These are phyloP conservation scores for Melanotaenia duboulayi DNA, from an alignment of 2,113 vertebrate genomes.

Conservation along the genomic window DNA sequence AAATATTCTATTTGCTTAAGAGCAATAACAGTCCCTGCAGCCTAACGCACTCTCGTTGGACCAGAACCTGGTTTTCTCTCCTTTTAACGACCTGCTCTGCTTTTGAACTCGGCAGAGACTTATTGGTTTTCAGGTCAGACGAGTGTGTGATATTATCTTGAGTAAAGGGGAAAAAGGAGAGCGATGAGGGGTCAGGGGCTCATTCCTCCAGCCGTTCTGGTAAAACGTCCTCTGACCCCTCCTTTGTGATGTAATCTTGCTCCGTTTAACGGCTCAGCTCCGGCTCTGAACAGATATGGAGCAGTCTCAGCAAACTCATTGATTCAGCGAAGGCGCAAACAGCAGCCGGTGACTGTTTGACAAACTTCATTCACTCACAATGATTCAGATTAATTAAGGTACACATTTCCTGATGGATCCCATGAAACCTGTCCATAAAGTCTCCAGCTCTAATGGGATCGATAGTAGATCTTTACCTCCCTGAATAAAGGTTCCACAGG, in stretches of 20 bases:
- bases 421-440: slow-evolving; percentile 52
- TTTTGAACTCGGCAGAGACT: slow-evolving; percentile 66
- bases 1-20: slow-evolving; percentile 73
- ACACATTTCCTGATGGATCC: slow-evolving; percentile 36
- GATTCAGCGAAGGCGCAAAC: slow-evolving; percentile 38
- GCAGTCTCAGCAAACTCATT: slow-evolving; percentile 45
- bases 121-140: slow-evolving; percentile 75
- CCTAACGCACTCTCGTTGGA: slow-evolving; percentile 52
- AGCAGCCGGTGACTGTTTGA: slow-evolving; percentile 11
- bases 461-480: slow-evolving; percentile 55
- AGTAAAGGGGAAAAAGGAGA: slow-evolving; percentile 43
- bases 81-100: slow-evolving; percentile 74
- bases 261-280: slow-evolving; percentile 66
- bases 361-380: slow-evolving; percentile 13
- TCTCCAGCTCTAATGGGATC: slow-evolving; percentile 56
- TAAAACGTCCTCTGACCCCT: slow-evolving; percentile 50
- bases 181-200: slow-evolving; percentile 42
- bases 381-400: slow-evolving; percentile 62
- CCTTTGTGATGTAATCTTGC: slow-evolving; percentile 63
- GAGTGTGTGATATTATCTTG: slow-evolving; percentile 69
- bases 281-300: slow-evolving; percentile 57
- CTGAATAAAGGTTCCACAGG: slow-evolving; percentile 38
- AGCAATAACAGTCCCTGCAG: slow-evolving; percentile 66
- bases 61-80: slow-evolving; percentile 45
- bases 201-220: slow-evolving; percentile 24